phyloP scores from a whole-genome alignment of 2,888 invertebrate species.

The Venusia cambrica region DNA sequence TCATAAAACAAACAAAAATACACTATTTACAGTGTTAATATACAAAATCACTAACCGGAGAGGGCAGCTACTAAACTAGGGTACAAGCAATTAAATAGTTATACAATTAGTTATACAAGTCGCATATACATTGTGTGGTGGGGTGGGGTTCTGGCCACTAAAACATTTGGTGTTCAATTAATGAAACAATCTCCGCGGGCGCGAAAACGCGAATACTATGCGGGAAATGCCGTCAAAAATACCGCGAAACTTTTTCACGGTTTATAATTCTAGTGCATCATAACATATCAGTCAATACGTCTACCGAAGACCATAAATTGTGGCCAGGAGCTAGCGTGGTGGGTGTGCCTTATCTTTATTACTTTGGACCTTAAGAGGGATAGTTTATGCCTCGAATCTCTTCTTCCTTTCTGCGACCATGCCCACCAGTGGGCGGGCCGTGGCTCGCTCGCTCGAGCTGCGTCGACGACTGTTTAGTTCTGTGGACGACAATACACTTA shows the following conservation, averaged over 20 bases:
- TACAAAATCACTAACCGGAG: slow-evolving; percentile 61
- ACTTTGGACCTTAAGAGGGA: slow-evolving; percentile 27
- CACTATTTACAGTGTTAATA: slow-evolving; percentile 33
- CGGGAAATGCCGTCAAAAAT: too few relatives aligned
- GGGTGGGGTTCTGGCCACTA: slow-evolving; percentile 30
- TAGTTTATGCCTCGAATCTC: slow-evolving; percentile 77
- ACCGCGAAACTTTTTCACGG: too few relatives aligned
- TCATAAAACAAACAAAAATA: slow-evolving; percentile 45
- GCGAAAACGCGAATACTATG: too few relatives aligned
- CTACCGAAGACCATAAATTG: slow-evolving; percentile 37
- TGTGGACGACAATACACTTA: slow-evolving; percentile 35
- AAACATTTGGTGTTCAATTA: slow-evolving; percentile 30
- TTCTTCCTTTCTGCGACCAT: slow-evolving; percentile 88
- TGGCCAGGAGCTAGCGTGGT: slow-evolving; percentile 76
- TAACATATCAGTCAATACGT: slow-evolving; percentile 37
- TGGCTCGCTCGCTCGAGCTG: slow-evolving; percentile 60
- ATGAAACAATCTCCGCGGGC: too few relatives aligned
- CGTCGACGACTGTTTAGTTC: slow-evolving; percentile 61
- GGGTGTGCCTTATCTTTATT: slow-evolving; percentile 44
- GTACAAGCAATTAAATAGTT: slow-evolving; percentile 28
- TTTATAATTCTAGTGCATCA: slow-evolving; percentile 28
- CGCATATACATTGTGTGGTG: slow-evolving; percentile 28
- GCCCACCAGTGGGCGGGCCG: slow-evolving; percentile 82
- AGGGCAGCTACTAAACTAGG: slow-evolving; percentile 49
- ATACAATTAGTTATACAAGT: slow-evolving; percentile 20